Evolutionary conservation across 2,113 vertebrate species (phyloP).

Genomic region (Rana temporaria): DNA sequence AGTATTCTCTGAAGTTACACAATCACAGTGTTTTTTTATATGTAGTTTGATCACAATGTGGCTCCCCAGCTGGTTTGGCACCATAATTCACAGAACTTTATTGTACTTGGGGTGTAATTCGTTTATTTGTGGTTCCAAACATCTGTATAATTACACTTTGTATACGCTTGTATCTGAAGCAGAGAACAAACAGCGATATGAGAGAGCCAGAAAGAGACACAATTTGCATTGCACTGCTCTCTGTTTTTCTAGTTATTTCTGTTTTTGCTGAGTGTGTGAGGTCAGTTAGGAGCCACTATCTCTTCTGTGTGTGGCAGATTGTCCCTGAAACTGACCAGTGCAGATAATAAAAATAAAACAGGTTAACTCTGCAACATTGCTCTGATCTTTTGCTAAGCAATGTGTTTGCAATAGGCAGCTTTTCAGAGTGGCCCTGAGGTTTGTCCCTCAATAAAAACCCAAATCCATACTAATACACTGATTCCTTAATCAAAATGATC

Average conservation of each 20-base stretch:
- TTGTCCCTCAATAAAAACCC: not conserved
- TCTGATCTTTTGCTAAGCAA: slow-evolving; percentile 33
- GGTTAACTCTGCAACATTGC: slow-evolving; percentile 21
- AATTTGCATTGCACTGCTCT: slow-evolving; percentile 9
- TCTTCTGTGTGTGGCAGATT: not conserved
- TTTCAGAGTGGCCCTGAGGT: not conserved
- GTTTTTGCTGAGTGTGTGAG: slow-evolving; percentile 40
- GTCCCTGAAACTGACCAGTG: slow-evolving; percentile 25
- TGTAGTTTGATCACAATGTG: too few relatives aligned
- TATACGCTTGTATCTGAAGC: too few relatives aligned
- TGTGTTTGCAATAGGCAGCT: not conserved
- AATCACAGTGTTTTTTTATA: too few relatives aligned
- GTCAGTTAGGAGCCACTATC: slow-evolving; percentile 23
- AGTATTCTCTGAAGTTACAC: too few relatives aligned
- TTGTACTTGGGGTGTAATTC: too few relatives aligned
- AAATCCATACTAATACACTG: too few relatives aligned
- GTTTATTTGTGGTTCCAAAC: too few relatives aligned
- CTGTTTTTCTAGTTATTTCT: slow-evolving; percentile 33
- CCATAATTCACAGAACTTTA: too few relatives aligned
- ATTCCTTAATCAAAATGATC: too few relatives aligned
- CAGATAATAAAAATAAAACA: slow-evolving; percentile 38
- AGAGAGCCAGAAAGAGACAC: not conserved
- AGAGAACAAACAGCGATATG: not conserved
- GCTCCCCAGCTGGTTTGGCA: too few relatives aligned
- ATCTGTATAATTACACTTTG: too few relatives aligned